Conservation (phyloP, 2,888 invertebrate species). For the Zaprionus bogoriensis region DNA sequence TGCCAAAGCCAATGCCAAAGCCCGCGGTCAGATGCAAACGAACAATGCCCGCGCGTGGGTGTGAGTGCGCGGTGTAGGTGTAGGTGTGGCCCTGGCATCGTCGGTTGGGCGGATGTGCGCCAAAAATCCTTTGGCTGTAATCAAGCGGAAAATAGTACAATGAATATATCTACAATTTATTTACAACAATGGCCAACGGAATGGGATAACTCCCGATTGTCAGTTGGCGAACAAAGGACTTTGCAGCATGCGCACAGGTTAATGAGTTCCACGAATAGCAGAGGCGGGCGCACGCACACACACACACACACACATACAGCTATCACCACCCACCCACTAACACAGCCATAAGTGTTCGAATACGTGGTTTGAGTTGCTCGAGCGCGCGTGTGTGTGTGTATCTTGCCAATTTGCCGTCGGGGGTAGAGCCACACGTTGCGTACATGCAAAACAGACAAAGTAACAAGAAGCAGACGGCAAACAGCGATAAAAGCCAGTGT, state of each 20-base stretch:
- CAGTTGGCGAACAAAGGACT: constrained; percentile 67
- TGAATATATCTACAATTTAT: constrained; percentile 77
- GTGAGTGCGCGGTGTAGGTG: background rate
- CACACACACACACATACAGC: too few relatives aligned
- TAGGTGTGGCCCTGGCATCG: constrained; percentile 10
- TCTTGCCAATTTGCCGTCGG: constrained; percentile 40
- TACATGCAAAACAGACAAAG: constrained; percentile 76
- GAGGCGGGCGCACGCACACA: background rate
- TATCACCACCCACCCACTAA: too few relatives aligned
- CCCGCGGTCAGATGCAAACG: constrained; percentile 67
- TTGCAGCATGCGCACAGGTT: constrained; percentile 55
- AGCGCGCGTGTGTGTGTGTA: constrained; percentile 22
- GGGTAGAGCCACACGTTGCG: constrained; percentile 26
- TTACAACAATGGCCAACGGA: constrained; percentile 71
- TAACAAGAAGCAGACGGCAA: constrained; percentile 62
- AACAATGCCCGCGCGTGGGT: constrained; percentile 40
- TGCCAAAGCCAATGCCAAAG: too few relatives aligned
- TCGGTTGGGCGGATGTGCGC: constrained; percentile 42
- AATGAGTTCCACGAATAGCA: constrained; percentile 59
- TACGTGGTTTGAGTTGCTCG: background rate
- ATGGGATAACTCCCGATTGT: constrained; percentile 55
- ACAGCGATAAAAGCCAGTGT: constrained; percentile 7
- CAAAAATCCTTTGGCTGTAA: constrained; percentile 68
- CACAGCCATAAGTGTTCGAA: too few relatives aligned
- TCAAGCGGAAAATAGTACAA: constrained; percentile 80